Evolutionary conservation across 1,140 invertebrate genomes (phyloP).

Genomic region (Aphaenogaster floridana): DNA sequence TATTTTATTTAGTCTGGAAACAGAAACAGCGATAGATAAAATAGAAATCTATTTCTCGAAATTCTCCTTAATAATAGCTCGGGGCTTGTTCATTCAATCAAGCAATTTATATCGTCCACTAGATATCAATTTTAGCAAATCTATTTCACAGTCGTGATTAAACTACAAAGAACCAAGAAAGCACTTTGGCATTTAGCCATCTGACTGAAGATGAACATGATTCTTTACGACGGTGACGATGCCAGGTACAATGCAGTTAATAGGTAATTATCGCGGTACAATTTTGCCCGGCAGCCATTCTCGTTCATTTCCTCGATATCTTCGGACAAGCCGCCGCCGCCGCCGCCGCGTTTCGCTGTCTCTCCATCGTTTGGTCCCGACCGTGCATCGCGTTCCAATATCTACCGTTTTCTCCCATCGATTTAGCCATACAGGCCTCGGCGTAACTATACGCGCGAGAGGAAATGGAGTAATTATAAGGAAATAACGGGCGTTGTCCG

Average conservation of each 20-base stretch:
- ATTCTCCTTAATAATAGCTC: not conserved
- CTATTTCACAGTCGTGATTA: not conserved
- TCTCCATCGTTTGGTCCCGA: constrained; percentile 61
- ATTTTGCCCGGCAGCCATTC: constrained; percentile 81
- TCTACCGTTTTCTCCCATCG: constrained; percentile 81
- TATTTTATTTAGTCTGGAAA: not conserved
- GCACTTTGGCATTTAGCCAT: constrained; percentile 58
- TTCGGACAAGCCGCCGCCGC: constrained; percentile 72
- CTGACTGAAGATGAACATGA: constrained; percentile 51
- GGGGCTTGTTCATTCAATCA: not conserved
- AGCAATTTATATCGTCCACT: not conserved
- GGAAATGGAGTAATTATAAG: constrained; percentile 86
- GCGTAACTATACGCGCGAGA: constrained; percentile 68
- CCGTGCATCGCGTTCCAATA: constrained; percentile 73
- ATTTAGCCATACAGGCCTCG: constrained; percentile 72
- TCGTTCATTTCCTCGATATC: constrained; percentile 85
- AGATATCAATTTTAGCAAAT: not conserved
- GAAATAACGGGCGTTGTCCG: constrained; percentile 84
- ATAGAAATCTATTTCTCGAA: constrained; percentile 7
- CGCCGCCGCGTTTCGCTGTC: constrained; percentile 46
- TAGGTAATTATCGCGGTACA: constrained; percentile 83
- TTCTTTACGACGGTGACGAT: constrained; percentile 65
- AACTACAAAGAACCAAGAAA: constrained; percentile 23
- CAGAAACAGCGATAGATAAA: not conserved
- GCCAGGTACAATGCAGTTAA: constrained; percentile 79